Evolutionary conservation across 2,888 invertebrate species (phyloP), one percentile per base, ranked within the genome.

Genomic region (Brachynemurus nebulosus): DNA sequence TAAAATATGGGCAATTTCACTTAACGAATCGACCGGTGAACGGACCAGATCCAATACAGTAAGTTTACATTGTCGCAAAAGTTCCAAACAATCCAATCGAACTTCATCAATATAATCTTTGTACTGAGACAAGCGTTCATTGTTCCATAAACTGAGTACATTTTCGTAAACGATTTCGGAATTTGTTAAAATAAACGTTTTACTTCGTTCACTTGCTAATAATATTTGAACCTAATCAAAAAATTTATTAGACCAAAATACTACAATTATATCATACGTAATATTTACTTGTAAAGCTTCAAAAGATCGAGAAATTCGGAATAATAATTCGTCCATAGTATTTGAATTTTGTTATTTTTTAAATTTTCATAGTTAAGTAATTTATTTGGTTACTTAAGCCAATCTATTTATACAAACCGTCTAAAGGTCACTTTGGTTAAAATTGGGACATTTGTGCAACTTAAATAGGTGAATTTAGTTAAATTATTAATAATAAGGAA

Each of bases 141-240:
- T 52, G 12, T 52, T 40, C 48, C 50, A 52, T 34, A 50, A 44
- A 36, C 50, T 42, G 25, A 45, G 30, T 6, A 49, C 51, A 18
- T 50, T 37, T 25, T 40, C 44, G 12, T 49, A 40, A 2, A 49
- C 48, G 33, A 52, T 49, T 30, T 56, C 53, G 4, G 52, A 47
- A 38, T 50, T 52, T 23, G 48, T 48, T 33, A 48, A 47, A 27
- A 54, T 42, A 18, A 52, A 21, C 6, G 46, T 41, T 43, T 50
- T 45, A 30, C 51, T 48, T 40, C 50, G 50, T 40, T 54, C 53
- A 16, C 48, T 45, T 21, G 53, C 50, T 48, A 53, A 51, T 44
- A 40, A 46, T 35, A 55, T 41, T 42, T 53, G 54, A 20, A 55
- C 52, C 54, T 54, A 19, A 14, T 14, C 25, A 8, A 27, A 11